Conservation (phyloP, 2,888 invertebrate species). For the Branchipolynoe longqiensis region DNA sequence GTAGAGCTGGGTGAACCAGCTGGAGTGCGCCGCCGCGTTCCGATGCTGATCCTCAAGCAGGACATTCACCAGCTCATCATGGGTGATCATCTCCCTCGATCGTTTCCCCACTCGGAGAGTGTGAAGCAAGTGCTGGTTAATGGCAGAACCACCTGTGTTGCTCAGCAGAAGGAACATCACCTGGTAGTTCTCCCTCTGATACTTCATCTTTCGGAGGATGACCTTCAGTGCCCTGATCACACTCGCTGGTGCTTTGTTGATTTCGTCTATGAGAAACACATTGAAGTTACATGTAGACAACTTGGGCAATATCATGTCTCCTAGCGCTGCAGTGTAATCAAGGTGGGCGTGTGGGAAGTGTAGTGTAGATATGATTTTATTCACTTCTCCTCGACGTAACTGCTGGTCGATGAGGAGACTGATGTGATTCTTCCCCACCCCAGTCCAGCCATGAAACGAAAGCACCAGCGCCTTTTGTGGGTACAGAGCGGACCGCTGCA, state of each 20-base stretch:
- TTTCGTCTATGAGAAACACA: conserved; percentile 78
- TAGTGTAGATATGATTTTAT: conserved; percentile 71
- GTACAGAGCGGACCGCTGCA: neutral
- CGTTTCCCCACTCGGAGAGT: conserved; percentile 24
- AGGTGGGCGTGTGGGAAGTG: conserved; percentile 72
- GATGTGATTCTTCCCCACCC: conserved; percentile 92
- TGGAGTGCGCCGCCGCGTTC: too few species aligned
- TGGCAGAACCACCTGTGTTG: conserved; percentile 60
- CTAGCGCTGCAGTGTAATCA: conserved; percentile 66
- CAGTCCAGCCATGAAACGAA: conserved; percentile 79
- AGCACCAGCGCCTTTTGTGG: conserved; percentile 70
- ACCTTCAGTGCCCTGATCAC: conserved; percentile 70
- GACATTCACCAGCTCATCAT: conserved; percentile 31
- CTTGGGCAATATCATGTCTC: conserved; percentile 71
- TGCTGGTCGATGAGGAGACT: conserved; percentile 88
- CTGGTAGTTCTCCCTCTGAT: conserved; percentile 64
- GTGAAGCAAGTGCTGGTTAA: conserved; percentile 60
- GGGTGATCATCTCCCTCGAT: conserved; percentile 50
- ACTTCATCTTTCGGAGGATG: conserved; percentile 65
- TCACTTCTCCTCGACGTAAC: conserved; percentile 77
- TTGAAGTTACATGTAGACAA: conserved; percentile 72
- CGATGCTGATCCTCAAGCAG: conserved; percentile 41
- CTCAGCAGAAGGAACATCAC: conserved; percentile 64
- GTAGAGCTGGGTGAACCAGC: conserved; percentile 71
- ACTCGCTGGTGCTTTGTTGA: conserved; percentile 74